Percentiles rank a stretch among this genome's conserved stretches.
Evolutionary conservation across 1,140 invertebrate genomes (phyloP).

Genomic region (Macrobrachium nipponense): DNA sequence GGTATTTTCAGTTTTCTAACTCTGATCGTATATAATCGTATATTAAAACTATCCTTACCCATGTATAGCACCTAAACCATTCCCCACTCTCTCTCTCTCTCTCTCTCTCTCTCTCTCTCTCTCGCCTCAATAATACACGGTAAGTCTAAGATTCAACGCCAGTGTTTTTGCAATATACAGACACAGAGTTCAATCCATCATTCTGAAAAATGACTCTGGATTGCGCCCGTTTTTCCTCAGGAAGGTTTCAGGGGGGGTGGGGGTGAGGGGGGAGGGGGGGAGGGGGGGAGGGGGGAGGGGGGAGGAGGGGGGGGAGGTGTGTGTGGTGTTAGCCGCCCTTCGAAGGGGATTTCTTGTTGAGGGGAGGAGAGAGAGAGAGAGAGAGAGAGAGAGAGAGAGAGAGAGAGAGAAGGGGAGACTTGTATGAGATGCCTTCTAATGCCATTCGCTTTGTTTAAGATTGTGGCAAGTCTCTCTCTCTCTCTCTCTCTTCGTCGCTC

Average conservation of each 20-base stretch:
- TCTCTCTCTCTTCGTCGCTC: conserved; percentile 9
- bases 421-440: not conserved
- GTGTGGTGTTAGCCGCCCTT: not conserved
- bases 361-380: not conserved
- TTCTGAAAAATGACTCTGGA: conserved; percentile 31
- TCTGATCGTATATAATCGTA: too few relatives aligned
- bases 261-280: not conserved
- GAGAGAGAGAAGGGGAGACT: too few relatives aligned
- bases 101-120: not conserved
- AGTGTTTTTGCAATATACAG: conserved; percentile 38
- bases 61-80: too few relatives aligned
- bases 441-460: too few relatives aligned
- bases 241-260: too few relatives aligned
- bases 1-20: too few relatives aligned
- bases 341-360: too few relatives aligned
- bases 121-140: conserved; percentile 26
- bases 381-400: too few relatives aligned
- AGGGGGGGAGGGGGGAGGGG: not conserved
- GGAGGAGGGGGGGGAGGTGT: too few relatives aligned
- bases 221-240: conserved; percentile 20
- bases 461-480: not conserved
- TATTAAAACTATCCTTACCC: too few relatives aligned
- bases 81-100: not conserved
- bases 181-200: conserved; percentile 38
- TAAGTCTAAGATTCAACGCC: conserved; percentile 16